phyloP scores from a whole-genome alignment of 2,797 vertebrate species.

The Remorina albescens region DNA sequence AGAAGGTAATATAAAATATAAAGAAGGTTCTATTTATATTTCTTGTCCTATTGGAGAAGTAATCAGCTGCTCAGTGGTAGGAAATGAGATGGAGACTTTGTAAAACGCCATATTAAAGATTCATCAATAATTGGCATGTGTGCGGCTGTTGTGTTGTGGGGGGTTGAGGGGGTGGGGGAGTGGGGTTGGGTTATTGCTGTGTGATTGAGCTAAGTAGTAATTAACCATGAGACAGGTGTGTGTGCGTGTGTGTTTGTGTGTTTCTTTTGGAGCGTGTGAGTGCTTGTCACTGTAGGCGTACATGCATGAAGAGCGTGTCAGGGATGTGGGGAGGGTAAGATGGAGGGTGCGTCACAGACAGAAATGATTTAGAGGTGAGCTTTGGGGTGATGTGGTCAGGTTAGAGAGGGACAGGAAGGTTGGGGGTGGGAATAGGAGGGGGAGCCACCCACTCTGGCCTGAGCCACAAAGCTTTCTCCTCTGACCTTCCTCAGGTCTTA shows the following conservation, averaged over 20 bases:
- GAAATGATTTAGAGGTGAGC: conserved; percentile 79
- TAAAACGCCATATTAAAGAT: conserved; percentile 84
- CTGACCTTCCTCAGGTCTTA: conserved; percentile 79
- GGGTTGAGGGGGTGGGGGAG: conserved; percentile 19
- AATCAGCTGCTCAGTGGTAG: conserved; percentile 71
- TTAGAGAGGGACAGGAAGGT: conserved; percentile 48
- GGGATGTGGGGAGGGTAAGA: conserved; percentile 38
- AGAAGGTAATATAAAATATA: no score
- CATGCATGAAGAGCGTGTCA: conserved; percentile 39
- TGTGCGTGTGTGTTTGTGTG: conserved; percentile 32
- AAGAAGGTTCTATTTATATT: conserved; percentile 28
- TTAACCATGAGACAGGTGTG: conserved; percentile 74
- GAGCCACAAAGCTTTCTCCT: conserved; percentile 47
- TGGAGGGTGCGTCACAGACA: conserved; percentile 56
- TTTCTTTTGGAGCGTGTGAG: conserved; percentile 28
- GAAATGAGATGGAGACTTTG: conserved; percentile 80
- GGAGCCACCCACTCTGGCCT: conserved; percentile 58
- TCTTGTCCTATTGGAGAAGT: conserved; percentile 49
- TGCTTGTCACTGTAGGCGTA: conserved; percentile 40
- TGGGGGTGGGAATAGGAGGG: conserved; percentile 7
- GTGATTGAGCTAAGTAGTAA: conserved; percentile 82
- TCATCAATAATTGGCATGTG: conserved; percentile 85
- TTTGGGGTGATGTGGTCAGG: conserved; percentile 67
- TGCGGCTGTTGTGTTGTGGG: conserved; percentile 76
- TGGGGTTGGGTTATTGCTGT: conserved; percentile 58